Evolutionary conservation across 2,888 invertebrate species (phyloP).

Genomic region (Cephalotes varians): DNA sequence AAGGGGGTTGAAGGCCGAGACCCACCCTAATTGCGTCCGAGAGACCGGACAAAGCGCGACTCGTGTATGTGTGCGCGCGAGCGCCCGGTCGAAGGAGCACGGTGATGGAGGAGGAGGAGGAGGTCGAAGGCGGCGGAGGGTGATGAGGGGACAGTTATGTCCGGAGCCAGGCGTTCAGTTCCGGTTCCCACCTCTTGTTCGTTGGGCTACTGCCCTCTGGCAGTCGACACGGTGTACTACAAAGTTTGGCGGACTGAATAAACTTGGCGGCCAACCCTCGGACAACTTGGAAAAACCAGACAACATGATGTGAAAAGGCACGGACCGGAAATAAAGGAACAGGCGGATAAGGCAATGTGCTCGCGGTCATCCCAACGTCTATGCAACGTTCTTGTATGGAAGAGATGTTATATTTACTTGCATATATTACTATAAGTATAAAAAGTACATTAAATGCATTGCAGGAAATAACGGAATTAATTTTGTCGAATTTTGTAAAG

Average conservation of each 20-base stretch:
- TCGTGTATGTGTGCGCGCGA: constrained; percentile 80
- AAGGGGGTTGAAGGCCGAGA: constrained; percentile 82
- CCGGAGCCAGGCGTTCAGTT: constrained; percentile 83
- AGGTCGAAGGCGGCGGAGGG: constrained; percentile 19
- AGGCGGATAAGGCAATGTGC: constrained; percentile 10
- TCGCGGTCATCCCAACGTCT: constrained; percentile 17
- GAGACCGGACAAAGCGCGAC: constrained; percentile 85
- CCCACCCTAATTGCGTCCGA: constrained; percentile 86
- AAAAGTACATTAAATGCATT: neutral
- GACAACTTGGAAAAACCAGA: constrained; percentile 78
- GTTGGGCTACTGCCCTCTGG: constrained; percentile 84
- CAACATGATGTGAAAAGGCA: constrained; percentile 70
- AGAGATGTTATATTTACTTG: neutral
- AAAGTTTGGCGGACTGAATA: constrained; percentile 86
- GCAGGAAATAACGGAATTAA: neutral
- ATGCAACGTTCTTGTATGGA: neutral
- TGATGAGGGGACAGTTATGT: constrained; percentile 79
- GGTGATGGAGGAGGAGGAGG: constrained; percentile 31
- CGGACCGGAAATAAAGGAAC: constrained; percentile 69
- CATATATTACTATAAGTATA: neutral
- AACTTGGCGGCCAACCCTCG: constrained; percentile 82
- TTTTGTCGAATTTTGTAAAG: neutral
- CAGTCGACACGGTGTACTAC: constrained; percentile 85
- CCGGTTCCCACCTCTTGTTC: constrained; percentile 81
- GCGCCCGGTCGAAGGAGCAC: constrained; percentile 47